These are phyloP conservation scores for Zoroaster sp. DNA, from an alignment of 53 echinoderm and acorn worm genomes.

Conservation along the genomic window DNA sequence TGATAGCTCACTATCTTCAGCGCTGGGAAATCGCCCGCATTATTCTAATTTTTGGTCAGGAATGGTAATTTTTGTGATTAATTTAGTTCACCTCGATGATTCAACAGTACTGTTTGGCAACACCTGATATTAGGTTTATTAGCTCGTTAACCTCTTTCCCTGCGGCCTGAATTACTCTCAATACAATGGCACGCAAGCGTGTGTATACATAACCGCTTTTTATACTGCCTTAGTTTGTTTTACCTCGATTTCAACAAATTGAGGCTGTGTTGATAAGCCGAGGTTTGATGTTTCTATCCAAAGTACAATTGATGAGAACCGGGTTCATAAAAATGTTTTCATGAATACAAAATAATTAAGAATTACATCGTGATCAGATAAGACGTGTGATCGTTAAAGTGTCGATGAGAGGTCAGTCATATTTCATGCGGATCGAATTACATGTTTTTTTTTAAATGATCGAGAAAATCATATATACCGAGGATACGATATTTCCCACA, in stretches of 20 bases:
- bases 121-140: slow-evolving; percentile 18
- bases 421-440: no score
- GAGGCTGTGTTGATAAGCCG: not conserved
- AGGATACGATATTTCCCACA: no score
- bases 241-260: not conserved
- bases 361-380: no score
- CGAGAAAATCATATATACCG: no score
- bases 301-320: not conserved
- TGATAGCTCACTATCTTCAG: not conserved
- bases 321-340: not conserved
- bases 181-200: not conserved
- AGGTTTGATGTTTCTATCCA: slow-evolving; percentile 9
- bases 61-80: slow-evolving; percentile 29
- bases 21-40: not conserved
- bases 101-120: not conserved
- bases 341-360: no score
- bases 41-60: slow-evolving; percentile 22
- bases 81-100: slow-evolving; percentile 3
- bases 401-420: no score
- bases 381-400: no score
- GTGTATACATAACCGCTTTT: slow-evolving; percentile 5
- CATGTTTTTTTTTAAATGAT: no score
- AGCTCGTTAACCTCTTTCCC: slow-evolving; percentile 7
- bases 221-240: not conserved
- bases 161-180: not conserved